Evolutionary conservation across 2,113 vertebrate genomes (phyloP).

Genomic region (Corythoichthys haematopterus): DNA sequence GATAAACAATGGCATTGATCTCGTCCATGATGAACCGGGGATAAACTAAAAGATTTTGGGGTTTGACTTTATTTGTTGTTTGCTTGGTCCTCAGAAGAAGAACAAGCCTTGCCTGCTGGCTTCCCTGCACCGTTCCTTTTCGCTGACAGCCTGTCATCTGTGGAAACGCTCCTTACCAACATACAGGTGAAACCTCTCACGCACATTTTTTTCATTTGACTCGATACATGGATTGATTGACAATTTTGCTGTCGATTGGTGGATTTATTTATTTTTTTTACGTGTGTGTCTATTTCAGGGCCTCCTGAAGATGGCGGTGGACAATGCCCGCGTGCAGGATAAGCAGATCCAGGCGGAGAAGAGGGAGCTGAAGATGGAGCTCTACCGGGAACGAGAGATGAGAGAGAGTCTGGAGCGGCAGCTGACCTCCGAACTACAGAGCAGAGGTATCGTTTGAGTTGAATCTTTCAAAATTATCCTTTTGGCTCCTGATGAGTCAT

Average conservation of each 20-base stretch:
- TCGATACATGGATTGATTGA: too few species aligned
- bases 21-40: too few species aligned
- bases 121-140: conserved; percentile 89
- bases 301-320: conserved; percentile 93
- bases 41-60: too few species aligned
- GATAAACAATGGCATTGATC: too few species aligned
- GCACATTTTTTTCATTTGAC: neutral
- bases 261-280: too few species aligned
- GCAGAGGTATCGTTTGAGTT: conserved; percentile 74
- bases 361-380: conserved; percentile 94
- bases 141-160: conserved; percentile 87
- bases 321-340: conserved; percentile 92
- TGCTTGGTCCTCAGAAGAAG: conserved; percentile 65
- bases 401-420: conserved; percentile 94
- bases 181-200: conserved; percentile 78
- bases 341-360: conserved; percentile 96
- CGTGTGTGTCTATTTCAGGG: conserved; percentile 68
- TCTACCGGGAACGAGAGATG: conserved; percentile 92
- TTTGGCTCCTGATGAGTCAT: too few species aligned
- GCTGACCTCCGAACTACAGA: conserved; percentile 90
- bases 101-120: conserved; percentile 79
- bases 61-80: too few species aligned
- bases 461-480: too few species aligned
- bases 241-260: too few species aligned
- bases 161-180: conserved; percentile 94